phyloP scores from a whole-genome alignment of 2,888 invertebrate genomes.

The Boloria selene region DNA sequence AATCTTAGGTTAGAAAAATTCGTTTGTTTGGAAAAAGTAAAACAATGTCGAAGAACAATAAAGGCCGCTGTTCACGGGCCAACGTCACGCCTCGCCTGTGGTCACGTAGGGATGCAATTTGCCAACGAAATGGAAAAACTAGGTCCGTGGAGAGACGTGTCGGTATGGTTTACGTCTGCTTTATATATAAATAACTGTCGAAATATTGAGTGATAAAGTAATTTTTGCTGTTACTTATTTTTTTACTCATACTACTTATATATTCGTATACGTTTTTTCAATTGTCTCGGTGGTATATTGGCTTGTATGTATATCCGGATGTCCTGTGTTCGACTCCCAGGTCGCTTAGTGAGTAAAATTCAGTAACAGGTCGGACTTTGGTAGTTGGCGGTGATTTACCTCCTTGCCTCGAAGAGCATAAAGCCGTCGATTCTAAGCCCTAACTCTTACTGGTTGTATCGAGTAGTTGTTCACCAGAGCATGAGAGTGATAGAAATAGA shows the following conservation, averaged over 20 bases:
- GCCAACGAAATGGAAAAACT: slow-evolving; percentile 44
- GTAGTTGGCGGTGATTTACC: too few relatives aligned
- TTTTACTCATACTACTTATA: not conserved
- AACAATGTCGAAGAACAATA: slow-evolving; percentile 33
- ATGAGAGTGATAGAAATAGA: too few relatives aligned
- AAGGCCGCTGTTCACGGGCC: slow-evolving; percentile 30
- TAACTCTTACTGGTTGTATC: too few relatives aligned
- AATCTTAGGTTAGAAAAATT: slow-evolving; percentile 20
- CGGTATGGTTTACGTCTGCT: slow-evolving; percentile 34
- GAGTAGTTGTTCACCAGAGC: too few relatives aligned
- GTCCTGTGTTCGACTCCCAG: too few relatives aligned
- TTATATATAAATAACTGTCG: slow-evolving; percentile 15
- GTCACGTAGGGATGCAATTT: slow-evolving; percentile 44
- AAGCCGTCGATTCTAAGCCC: too few relatives aligned
- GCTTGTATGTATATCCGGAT: too few relatives aligned
- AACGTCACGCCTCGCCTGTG: slow-evolving; percentile 31
- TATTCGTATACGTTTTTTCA: too few relatives aligned
- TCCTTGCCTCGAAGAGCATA: too few relatives aligned
- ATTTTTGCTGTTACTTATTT: not conserved
- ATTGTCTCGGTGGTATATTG: too few relatives aligned
- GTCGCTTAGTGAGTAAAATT: too few relatives aligned
- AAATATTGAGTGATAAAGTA: slow-evolving; percentile 9
- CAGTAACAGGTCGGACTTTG: too few relatives aligned
- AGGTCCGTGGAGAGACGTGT: slow-evolving; percentile 37
- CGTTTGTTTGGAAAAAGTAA: slow-evolving; percentile 32